Base-by-base conservation (phyloP, 1,140 invertebrate genomes). In the Apis cerana region DNA sequence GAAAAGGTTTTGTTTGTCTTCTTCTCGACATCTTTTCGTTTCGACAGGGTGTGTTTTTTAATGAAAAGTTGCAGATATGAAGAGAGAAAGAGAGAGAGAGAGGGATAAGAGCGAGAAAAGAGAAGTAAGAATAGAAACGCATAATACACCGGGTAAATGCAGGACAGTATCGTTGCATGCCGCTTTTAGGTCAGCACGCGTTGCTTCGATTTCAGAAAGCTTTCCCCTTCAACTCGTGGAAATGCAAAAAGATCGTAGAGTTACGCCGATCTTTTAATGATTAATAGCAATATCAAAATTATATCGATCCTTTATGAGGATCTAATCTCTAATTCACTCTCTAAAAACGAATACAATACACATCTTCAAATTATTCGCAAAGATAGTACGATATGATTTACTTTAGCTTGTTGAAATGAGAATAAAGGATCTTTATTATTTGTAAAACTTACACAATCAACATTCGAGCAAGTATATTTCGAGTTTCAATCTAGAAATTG, bases 161-260 rank as follows among this genome's bases (percentile, higher is more conserved):
- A 23, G 5, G 33, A 68, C 33, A 17, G 52, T 48, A 50, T 43
- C 33, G 23, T 11, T 33, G 67, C 67, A 61, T 61, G 61, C 17
- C 2, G 33, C 59, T 71, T 61, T 50, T 70, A 76, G 64, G 61
- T 76, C 59, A 69, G 13, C 43, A 23, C 58, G 56, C n/a, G 71
- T 61, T 61, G 19, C 64, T 43, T 76, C 54, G 67, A 83, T 54
- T 74, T 67, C 75, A 76, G 61, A 83, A 76, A 87, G 75, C 79
- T 87, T 86, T 83, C 71, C 23, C 79, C 56, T 43, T 43, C 33
- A 0, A 69, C 56, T 75, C 58, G 9, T 10, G 23, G 61, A 17
- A 19, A 68, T 21, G 68, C 33, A 48, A 52, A 50, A 72, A 43
- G 48, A 43, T 65, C 64, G 33, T 1, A 10, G 33, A 12, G 4